A percentile compares a stretch with the other conserved stretches of the same genome.
phyloP scores from a whole-genome alignment of 2,888 invertebrate species.

The Tetropium fuscum region DNA sequence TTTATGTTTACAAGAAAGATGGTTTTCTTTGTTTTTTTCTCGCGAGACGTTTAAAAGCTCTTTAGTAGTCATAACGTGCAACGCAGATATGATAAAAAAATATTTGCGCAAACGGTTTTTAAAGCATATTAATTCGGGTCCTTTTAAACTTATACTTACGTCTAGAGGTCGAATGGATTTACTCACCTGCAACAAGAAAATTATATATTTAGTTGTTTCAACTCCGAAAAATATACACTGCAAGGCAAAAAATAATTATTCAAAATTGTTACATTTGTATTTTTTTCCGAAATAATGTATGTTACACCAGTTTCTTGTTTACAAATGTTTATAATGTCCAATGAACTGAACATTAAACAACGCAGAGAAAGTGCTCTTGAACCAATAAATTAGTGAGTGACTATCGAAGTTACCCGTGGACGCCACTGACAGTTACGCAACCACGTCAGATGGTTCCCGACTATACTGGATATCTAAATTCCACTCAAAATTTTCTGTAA shows the following conservation, averaged over 20 bases:
- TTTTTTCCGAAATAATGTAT: too few relatives aligned
- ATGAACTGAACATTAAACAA: too few relatives aligned
- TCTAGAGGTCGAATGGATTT: not conserved
- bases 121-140: slow-evolving; percentile 1
- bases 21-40: not conserved
- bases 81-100: not conserved
- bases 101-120: not conserved
- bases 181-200: slow-evolving; percentile 21
- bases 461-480: too few relatives aligned
- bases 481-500: too few relatives aligned
- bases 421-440: too few relatives aligned
- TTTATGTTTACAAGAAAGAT: not conserved
- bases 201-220: not conserved
- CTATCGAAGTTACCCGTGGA: too few relatives aligned
- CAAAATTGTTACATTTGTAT: too few relatives aligned
- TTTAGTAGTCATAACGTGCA: not conserved
- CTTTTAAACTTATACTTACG: not conserved
- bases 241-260: not conserved
- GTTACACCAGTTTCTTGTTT: too few relatives aligned
- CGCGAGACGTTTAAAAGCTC: not conserved
- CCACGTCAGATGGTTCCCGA: too few relatives aligned
- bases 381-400: too few relatives aligned
- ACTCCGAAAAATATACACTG: not conserved
- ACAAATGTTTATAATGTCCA: too few relatives aligned
- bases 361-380: too few relatives aligned